Percentiles rank a stretch among this genome's conserved stretches.
phyloP scores from a whole-genome alignment of 2,888 invertebrate genomes.

The Dermolepida albohirtum region DNA sequence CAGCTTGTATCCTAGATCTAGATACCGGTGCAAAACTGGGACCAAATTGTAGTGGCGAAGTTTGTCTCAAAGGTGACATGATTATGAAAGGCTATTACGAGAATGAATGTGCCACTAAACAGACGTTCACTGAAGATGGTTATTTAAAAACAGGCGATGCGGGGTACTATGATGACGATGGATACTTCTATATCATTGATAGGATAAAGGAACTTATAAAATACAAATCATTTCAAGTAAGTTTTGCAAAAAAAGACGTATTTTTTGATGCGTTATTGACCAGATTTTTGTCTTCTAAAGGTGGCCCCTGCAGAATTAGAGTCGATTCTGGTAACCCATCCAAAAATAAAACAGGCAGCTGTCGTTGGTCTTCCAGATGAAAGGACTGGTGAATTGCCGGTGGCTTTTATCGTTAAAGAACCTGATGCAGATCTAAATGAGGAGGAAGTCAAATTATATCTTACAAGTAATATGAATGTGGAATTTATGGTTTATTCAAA shows the following conservation, averaged over 20 bases:
- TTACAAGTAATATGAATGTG: slow-evolving; percentile 60
- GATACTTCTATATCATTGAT: slow-evolving; percentile 84
- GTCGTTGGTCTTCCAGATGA: slow-evolving; percentile 86
- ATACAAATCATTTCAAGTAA: slow-evolving; percentile 84
- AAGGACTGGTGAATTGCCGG: slow-evolving; percentile 78
- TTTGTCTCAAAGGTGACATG: slow-evolving; percentile 82
- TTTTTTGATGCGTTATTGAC: neutral
- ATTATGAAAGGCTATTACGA: slow-evolving; percentile 74
- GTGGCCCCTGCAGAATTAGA: slow-evolving; percentile 88
- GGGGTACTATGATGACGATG: slow-evolving; percentile 83
- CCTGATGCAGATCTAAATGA: slow-evolving; percentile 67
- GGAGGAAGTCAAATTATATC: slow-evolving; percentile 59
- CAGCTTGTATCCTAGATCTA: slow-evolving; percentile 73
- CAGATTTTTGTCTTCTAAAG: neutral
- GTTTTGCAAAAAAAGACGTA: neutral
- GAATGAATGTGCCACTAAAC: slow-evolving; percentile 73
- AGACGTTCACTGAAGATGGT: slow-evolving; percentile 77
- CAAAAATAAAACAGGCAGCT: slow-evolving; percentile 80
- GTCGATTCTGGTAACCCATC: slow-evolving; percentile 77
- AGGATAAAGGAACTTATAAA: slow-evolving; percentile 91
- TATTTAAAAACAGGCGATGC: slow-evolving; percentile 86
- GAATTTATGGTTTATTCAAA: neutral
- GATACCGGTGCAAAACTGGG: slow-evolving; percentile 73
- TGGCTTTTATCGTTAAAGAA: slow-evolving; percentile 80
- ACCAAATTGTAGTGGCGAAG: slow-evolving; percentile 77